A percentile compares a stretch with the other conserved stretches of the same genome.
Conservation (phyloP, 2,888 invertebrate species). For the Tineola bisselliella region DNA sequence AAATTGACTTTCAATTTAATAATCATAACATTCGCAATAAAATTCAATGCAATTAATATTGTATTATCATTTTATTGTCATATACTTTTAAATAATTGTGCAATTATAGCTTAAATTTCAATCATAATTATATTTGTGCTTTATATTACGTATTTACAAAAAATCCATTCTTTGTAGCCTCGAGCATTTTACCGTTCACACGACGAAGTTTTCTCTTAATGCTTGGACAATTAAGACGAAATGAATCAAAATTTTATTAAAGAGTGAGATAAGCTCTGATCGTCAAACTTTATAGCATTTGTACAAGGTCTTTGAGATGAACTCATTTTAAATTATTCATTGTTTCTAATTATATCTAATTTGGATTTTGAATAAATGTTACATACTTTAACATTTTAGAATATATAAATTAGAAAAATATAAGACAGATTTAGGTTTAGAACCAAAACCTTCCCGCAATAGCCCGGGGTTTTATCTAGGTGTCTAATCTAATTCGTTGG, state of each 20-base stretch:
- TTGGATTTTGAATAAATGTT: background rate
- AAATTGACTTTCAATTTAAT: background rate
- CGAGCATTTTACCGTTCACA: background rate
- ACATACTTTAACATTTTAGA: too few relatives aligned
- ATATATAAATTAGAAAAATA: too few relatives aligned
- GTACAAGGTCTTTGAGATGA: background rate
- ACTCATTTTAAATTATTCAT: background rate
- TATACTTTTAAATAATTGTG: background rate
- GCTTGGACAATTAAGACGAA: conserved; percentile 58
- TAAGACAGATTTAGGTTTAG: too few relatives aligned
- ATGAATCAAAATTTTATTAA: conserved; percentile 63
- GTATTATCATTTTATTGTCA: background rate
- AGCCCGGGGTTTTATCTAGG: background rate
- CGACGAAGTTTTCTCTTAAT: conserved; percentile 46
- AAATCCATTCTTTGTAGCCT: background rate
- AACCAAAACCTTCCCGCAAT: background rate
- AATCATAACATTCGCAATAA: background rate
- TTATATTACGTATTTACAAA: background rate
- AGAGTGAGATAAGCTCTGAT: conserved; percentile 57
- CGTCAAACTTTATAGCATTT: conserved; percentile 42
- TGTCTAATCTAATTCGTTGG: conserved; percentile 54
- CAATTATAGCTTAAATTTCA: background rate
- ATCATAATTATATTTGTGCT: background rate
- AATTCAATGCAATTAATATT: background rate
- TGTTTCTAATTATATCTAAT: background rate